Percentiles rank a stretch among this genome's conserved stretches.
Evolutionary conservation across 2,888 invertebrate species (phyloP).

Genomic region (Cheilosia variabilis): DNA sequence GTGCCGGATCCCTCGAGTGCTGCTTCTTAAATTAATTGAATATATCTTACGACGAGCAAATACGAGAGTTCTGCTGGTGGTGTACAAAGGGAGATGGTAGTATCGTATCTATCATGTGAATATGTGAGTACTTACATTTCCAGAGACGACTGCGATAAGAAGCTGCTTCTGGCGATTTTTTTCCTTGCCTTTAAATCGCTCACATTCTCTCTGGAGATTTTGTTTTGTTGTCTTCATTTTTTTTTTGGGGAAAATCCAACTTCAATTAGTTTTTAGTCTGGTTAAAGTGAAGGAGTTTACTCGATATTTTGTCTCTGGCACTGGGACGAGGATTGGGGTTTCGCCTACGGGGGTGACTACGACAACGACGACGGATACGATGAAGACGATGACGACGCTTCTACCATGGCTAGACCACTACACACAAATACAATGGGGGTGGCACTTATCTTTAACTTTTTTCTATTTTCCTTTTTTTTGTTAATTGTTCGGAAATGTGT

Average conservation of each 20-base stretch:
- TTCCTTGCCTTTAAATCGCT: background rate
- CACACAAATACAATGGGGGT: slow-evolving; percentile 54
- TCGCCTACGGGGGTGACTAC: slow-evolving; percentile 47
- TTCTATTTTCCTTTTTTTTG: background rate
- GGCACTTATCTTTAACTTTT: slow-evolving; percentile 55
- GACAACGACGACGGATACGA: slow-evolving; percentile 21
- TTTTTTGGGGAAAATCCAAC: slow-evolving; percentile 51
- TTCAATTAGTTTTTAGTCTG: slow-evolving; percentile 37
- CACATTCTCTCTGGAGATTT: background rate
- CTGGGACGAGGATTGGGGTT: slow-evolving; percentile 23
- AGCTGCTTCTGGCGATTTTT: background rate
- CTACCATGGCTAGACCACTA: slow-evolving; percentile 42
- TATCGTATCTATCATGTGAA: slow-evolving; percentile 53
- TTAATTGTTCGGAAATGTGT: slow-evolving; percentile 49
- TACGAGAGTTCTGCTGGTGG: slow-evolving; percentile 33
- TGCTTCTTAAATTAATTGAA: slow-evolving; percentile 74
- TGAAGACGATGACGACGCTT: slow-evolving; percentile 39
- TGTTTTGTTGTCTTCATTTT: slow-evolving; percentile 10
- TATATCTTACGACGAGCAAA: slow-evolving; percentile 64
- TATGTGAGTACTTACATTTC: slow-evolving; percentile 66
- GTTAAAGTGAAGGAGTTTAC: slow-evolving; percentile 22
- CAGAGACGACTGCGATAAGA: slow-evolving; percentile 51
- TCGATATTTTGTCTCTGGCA: slow-evolving; percentile 19
- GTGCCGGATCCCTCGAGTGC: slow-evolving; percentile 70
- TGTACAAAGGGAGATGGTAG: slow-evolving; percentile 18